A percentile compares a stretch with the other conserved stretches of the same genome.
Conservation (phyloP, 2,888 invertebrate species). For the Toxonevra muliebris region DNA sequence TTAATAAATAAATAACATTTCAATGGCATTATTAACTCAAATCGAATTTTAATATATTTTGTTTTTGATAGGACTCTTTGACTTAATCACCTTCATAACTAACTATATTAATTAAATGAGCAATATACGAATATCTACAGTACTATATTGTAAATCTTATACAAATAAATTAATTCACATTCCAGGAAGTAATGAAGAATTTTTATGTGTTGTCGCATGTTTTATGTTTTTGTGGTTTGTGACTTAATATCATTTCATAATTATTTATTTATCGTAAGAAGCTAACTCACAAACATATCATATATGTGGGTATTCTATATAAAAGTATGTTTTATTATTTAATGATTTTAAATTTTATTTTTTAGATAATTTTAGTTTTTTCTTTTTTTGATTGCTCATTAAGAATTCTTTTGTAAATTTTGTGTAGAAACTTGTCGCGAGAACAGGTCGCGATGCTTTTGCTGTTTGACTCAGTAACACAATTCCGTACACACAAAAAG, state of each 20-base stretch:
- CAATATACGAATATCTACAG: no score
- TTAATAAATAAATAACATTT: no score
- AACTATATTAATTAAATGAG: no score
- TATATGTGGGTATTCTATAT: no score
- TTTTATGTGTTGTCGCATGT: background rate
- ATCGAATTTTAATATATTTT: no score
- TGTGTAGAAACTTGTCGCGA: constrained; percentile 1
- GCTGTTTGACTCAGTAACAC: constrained; percentile 37
- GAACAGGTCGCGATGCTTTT: background rate
- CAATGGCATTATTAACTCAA: no score
- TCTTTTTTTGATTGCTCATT: constrained; percentile 5
- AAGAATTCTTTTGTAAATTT: constrained; percentile 14
- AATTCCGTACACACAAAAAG: constrained; percentile 19
- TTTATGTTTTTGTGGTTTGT: no score
- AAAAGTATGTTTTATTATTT: background rate
- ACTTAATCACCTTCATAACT: no score
- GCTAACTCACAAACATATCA: no score
- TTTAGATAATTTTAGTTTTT: background rate
- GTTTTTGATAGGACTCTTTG: no score
- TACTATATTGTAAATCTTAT: background rate
- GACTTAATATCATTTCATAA: no score
- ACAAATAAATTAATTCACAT: constrained; percentile 25
- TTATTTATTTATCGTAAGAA: no score
- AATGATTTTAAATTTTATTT: background rate
- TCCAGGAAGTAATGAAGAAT: constrained; percentile 24